These are phyloP conservation scores for Scartelaos histophorus DNA, from an alignment of 2,113 vertebrate genomes.

Conservation along the genomic window DNA sequence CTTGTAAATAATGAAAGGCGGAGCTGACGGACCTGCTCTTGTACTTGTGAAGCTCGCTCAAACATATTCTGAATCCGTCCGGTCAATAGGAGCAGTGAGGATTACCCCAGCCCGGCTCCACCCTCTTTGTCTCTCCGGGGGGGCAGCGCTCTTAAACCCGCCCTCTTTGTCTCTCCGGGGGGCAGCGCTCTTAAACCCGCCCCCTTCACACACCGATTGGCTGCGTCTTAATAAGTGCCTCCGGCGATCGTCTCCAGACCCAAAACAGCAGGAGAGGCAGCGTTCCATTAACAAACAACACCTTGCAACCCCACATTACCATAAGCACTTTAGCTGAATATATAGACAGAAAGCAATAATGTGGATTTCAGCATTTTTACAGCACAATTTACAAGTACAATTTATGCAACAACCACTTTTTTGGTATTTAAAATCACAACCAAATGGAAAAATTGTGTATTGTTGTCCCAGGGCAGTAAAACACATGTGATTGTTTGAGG, in stretches of 20 bases:
- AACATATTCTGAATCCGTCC: background rate
- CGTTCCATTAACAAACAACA: conserved; percentile 24
- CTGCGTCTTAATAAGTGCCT: conserved; percentile 40
- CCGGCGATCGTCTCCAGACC: conserved; percentile 29
- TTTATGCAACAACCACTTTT: too few species aligned
- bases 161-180: conserved; percentile 54
- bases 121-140: conserved; percentile 54
- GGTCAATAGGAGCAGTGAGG: conserved; percentile 27
- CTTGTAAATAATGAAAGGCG: background rate
- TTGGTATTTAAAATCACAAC: too few species aligned
- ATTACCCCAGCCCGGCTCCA: conserved; percentile 20
- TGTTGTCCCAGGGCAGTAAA: background rate
- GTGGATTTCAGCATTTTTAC: background rate
- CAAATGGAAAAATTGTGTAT: background rate
- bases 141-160: conserved; percentile 31
- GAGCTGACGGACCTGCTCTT: background rate
- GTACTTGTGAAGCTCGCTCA: background rate
- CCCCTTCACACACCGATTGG: conserved; percentile 19
- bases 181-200: conserved; percentile 37
- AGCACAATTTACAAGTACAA: background rate
- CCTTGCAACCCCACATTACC: background rate
- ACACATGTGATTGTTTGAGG: background rate
- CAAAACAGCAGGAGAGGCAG: conserved; percentile 23
- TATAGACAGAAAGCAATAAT: background rate
- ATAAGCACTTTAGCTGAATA: background rate